These are phyloP conservation scores for Tinea pellionella DNA, from an alignment of 2,888 invertebrate species.

Conservation along the genomic window DNA sequence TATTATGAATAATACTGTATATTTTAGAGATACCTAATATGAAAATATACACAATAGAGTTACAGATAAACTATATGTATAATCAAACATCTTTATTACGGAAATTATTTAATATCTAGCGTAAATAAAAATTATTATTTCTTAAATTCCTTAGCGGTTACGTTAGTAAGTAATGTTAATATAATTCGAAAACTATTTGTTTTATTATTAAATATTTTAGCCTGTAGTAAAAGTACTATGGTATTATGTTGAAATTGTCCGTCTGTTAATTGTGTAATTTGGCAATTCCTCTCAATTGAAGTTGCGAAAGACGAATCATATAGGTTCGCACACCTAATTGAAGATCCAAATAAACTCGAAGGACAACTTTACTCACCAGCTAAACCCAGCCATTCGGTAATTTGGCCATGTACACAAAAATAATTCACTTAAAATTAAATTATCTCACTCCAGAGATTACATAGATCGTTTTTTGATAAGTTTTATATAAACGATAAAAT, in stretches of 20 bases:
- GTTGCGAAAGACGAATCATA: conserved; percentile 35
- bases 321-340: conserved; percentile 37
- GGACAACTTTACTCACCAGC: conserved; percentile 45
- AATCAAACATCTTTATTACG: too few relatives aligned
- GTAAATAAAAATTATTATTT: conserved; percentile 13
- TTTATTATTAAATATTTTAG: background rate
- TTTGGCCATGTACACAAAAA: conserved; percentile 56
- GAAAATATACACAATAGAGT: too few relatives aligned
- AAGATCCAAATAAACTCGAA: conserved; percentile 34
- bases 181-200: too few relatives aligned
- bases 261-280: conserved; percentile 28
- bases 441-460: background rate
- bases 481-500: background rate
- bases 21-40: too few relatives aligned
- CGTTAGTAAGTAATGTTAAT: too few relatives aligned
- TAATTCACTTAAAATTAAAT: background rate
- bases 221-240: background rate
- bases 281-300: conserved; percentile 43
- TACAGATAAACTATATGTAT: too few relatives aligned
- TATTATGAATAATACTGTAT: too few relatives aligned
- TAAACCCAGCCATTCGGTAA: conserved; percentile 71
- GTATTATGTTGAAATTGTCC: background rate
- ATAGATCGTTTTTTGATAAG: background rate
- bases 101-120: background rate
- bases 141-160: background rate